These are phyloP conservation scores for Cryptus viduatorius DNA, from an alignment of 2,888 invertebrate species.

Conservation along the genomic window DNA sequence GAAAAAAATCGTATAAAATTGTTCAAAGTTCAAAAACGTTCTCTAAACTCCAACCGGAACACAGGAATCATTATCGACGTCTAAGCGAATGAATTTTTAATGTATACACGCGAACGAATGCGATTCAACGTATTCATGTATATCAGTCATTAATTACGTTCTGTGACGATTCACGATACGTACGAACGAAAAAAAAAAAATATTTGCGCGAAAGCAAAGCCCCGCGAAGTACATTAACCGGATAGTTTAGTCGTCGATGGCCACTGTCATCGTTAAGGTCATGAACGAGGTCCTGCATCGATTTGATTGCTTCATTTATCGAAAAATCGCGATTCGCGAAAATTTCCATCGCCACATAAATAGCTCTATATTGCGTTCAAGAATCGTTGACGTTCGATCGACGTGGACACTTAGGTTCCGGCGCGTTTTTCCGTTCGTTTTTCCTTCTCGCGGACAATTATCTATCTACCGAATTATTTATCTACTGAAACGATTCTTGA, in stretches of 20 bases:
- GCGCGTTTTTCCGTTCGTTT: too few relatives aligned
- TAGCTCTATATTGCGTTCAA: too few relatives aligned
- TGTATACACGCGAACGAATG: not conserved
- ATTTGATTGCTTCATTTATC: not conserved
- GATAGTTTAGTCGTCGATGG: not conserved
- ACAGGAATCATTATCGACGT: not conserved
- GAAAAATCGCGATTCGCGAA: not conserved
- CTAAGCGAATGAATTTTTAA: not conserved
- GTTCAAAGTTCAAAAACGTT: conserved; percentile 9
- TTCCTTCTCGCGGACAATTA: too few relatives aligned
- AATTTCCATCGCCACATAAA: not conserved
- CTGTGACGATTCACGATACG: not conserved
- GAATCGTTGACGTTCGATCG: too few relatives aligned
- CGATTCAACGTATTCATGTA: not conserved
- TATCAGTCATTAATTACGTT: not conserved
- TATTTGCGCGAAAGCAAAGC: not conserved
- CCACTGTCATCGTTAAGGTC: not conserved
- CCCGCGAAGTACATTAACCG: not conserved
- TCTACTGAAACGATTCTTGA: too few relatives aligned
- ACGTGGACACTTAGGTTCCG: too few relatives aligned
- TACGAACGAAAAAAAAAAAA: not conserved
- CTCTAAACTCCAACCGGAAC: not conserved
- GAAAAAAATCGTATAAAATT: not conserved
- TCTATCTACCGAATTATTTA: too few relatives aligned
- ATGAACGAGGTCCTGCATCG: not conserved